Conservation (phyloP, 2,113 vertebrate genomes). For the Clarias magur region DNA sequence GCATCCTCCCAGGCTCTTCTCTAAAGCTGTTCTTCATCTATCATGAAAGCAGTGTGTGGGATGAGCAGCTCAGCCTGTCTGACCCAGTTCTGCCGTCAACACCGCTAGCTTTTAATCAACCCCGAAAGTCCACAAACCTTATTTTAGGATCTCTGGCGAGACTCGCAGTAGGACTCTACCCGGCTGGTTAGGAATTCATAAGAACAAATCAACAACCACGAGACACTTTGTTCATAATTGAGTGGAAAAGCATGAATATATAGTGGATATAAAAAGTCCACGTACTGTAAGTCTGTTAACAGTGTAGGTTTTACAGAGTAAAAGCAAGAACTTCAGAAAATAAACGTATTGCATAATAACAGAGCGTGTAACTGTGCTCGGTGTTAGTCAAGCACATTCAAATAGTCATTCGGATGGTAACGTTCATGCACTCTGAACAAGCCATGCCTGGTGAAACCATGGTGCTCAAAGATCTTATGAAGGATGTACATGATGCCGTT, state of each 20-base stretch:
- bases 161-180: background rate
- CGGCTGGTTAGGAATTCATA: background rate
- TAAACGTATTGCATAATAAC: too few relatives aligned
- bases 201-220: background rate
- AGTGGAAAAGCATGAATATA: background rate
- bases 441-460: too few relatives aligned
- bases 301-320: background rate
- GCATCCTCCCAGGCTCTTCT: background rate
- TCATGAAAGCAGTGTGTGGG: conserved; percentile 35
- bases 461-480: too few relatives aligned
- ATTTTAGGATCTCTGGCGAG: conserved; percentile 52
- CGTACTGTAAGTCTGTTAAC: background rate
- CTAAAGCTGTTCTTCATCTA: background rate
- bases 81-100: conserved; percentile 66
- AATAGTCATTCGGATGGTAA: too few relatives aligned
- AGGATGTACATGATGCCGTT: too few relatives aligned
- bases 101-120: conserved; percentile 55
- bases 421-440: too few relatives aligned
- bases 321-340: too few relatives aligned
- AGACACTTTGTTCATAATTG: background rate
- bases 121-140: conserved; percentile 42
- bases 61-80: conserved; percentile 78
- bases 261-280: background rate
- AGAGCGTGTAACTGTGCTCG: too few relatives aligned
- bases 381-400: too few relatives aligned